Evolutionary conservation across 1,140 invertebrate species (phyloP), one percentile per base, ranked within the genome.

Genomic region (Brachionus rotundiformis): DNA sequence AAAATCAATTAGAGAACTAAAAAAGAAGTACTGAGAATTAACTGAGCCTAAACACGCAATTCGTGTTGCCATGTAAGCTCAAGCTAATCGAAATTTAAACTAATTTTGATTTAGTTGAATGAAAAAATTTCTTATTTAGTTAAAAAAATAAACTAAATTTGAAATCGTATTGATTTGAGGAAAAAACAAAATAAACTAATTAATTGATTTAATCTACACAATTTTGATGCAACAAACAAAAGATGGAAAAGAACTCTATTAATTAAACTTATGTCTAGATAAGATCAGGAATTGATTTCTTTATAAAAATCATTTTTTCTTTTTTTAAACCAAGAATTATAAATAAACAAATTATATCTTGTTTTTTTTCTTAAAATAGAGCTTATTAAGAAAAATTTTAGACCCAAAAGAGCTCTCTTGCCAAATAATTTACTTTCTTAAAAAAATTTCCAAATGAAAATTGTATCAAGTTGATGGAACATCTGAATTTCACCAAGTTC

Each of bases 201-300:
- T 68, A 68, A 68, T 68, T 68, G 63, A 68, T 68, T 68, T 68
- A 68, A 68, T 68, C 63, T 68, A 68, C 63, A 68, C 27, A 19
- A 36, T 68, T 68, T 36, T 19, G 33, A 36, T 68, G 27, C 29
- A 33, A 68, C 16, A 8, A 68, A 19, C 16, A 68, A 68, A 36
- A 68, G 16, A 3, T 19, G 33, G 33, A 68, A n/a, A 68, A 19
- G 16, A 68, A 68, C 33, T 68, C 63, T 31, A 68, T 68, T 73
- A 73, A 73, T 73, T 73, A 73, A 73, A 73, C 68, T 73, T 73
- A 44, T 41, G 36, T 73, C 68, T 73, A 73, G 36, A 73, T 73
- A 73, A 73, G 41, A 73, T 73, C 68, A 73, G 36, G 39, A 73
- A 73, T 68, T 68, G 63, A 68, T 68, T 68, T 36, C 31, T 33